These are phyloP conservation scores for Crotalus viridis DNA, from an alignment of 2,113 vertebrate genomes.

Conservation along the genomic window DNA sequence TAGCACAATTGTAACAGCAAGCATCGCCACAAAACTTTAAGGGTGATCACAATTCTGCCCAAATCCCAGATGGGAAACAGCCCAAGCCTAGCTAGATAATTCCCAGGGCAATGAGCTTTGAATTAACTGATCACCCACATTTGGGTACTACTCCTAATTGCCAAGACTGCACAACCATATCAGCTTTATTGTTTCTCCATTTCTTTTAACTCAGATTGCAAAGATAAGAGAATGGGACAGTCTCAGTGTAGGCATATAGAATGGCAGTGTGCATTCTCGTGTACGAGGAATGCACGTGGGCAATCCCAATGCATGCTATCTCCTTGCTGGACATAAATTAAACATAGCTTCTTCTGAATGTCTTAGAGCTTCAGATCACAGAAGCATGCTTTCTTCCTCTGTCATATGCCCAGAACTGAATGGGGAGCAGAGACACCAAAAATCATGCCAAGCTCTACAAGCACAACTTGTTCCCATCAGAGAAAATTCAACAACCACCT, in stretches of 20 bases:
- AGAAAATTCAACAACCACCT: background rate
- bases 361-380: background rate
- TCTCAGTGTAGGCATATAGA: too few relatives aligned
- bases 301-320: background rate
- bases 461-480: background rate
- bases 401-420: background rate
- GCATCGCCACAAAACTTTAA: background rate
- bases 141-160: background rate
- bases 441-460: background rate
- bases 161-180: background rate
- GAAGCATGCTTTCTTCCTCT: too few relatives aligned
- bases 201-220: background rate
- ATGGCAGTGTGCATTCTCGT: background rate
- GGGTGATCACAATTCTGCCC: background rate
- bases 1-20: background rate
- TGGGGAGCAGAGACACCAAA: background rate
- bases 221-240: background rate
- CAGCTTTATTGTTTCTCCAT: background rate
- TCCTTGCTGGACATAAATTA: background rate
- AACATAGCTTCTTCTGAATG: background rate
- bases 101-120: background rate
- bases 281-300: background rate
- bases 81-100: background rate
- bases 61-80: background rate
- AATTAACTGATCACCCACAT: background rate